Percentiles rank a stretch among this genome's conserved stretches.
These are phyloP conservation scores for Harmothoe impar DNA, from an alignment of 2,888 invertebrate genomes.

Conservation along the genomic window DNA sequence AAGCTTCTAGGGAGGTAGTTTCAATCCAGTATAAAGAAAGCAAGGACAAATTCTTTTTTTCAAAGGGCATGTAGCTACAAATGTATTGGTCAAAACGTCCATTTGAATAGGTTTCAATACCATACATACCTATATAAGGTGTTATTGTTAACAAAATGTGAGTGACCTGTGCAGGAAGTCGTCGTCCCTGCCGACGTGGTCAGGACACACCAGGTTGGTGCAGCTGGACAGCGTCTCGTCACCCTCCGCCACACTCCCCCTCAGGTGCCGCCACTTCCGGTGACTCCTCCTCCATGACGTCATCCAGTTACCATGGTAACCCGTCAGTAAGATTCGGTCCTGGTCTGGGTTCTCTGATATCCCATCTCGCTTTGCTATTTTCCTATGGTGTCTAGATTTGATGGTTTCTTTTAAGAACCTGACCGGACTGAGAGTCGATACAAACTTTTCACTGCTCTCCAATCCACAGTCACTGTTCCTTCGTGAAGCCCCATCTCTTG, in stretches of 20 bases:
- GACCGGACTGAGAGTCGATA: neutral
- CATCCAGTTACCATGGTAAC: conserved; percentile 25
- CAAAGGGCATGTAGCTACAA: no score
- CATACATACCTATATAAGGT: no score
- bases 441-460: neutral
- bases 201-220: no score
- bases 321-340: neutral
- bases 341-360: neutral
- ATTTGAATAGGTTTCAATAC: no score
- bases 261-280: neutral
- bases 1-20: no score
- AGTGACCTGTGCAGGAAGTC: no score
- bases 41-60: no score
- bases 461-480: neutral
- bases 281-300: neutral
- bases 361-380: neutral
- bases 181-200: no score
- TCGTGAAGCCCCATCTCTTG: neutral
- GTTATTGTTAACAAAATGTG: no score
- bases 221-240: neutral
- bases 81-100: no score
- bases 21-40: no score
- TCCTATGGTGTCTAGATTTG: neutral
- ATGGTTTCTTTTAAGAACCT: neutral
- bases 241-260: neutral